phyloP scores from a whole-genome alignment of 2,113 vertebrate species.

The Ceratotherium simum region DNA sequence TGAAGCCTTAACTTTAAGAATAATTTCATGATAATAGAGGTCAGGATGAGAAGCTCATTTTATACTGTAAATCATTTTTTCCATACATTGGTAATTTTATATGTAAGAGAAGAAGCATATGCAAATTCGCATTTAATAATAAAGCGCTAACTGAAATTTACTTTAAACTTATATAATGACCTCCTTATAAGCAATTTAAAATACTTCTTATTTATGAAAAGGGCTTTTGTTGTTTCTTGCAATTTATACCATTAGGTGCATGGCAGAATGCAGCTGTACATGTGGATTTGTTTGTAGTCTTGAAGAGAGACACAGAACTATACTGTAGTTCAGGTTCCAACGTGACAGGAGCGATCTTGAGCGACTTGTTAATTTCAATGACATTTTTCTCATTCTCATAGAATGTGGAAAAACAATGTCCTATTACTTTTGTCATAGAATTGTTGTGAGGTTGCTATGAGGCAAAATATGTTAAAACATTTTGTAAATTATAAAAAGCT shows the following conservation, averaged over 20 bases:
- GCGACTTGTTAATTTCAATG: not conserved
- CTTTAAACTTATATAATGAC: not conserved
- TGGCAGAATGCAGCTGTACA: not conserved
- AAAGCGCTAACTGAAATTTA: not conserved
- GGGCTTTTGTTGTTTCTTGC: not conserved
- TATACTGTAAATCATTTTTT: not conserved
- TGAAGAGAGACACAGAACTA: not conserved
- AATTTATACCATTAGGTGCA: not conserved
- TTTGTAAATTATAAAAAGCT: not conserved
- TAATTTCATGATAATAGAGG: not conserved
- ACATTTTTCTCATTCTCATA: not conserved
- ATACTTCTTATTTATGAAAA: not conserved
- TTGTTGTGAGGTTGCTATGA: not conserved
- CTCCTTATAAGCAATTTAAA: not conserved
- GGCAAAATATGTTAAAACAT: not conserved
- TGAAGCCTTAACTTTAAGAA: not conserved
- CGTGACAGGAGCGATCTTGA: not conserved
- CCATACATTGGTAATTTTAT: not conserved
- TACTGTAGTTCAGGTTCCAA: not conserved
- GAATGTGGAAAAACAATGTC: not conserved
- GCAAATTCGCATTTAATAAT: not conserved
- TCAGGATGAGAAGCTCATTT: not conserved
- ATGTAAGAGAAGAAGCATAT: not conserved
- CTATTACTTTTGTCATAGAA: not conserved
- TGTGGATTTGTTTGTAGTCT: not conserved